A percentile compares a stretch with the other conserved stretches of the same genome.
Conservation (phyloP, 2,113 vertebrate genomes). For the Poicephalus meyeri region DNA sequence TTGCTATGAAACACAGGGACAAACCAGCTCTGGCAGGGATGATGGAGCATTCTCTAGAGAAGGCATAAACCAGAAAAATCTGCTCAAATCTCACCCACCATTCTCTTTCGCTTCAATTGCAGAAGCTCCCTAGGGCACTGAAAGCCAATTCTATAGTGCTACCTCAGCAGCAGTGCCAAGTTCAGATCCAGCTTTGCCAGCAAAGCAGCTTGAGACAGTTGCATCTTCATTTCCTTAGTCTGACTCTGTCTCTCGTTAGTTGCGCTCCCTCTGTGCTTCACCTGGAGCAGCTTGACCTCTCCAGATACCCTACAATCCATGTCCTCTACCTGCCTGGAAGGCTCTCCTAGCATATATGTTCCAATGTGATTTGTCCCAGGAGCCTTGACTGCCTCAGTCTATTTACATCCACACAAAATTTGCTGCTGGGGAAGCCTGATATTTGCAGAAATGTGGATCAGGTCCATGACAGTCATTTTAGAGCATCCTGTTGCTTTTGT, state of each 20-base stretch:
- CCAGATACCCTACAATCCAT: neutral
- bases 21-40: constrained; percentile 12
- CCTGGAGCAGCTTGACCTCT: neutral
- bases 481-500: neutral
- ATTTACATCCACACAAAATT: neutral
- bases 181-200: constrained; percentile 28
- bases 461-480: neutral
- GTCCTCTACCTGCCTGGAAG: neutral
- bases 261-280: neutral
- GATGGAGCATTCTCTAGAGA: constrained; percentile 24
- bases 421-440: neutral
- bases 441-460: neutral
- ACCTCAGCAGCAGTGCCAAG: constrained; percentile 29
- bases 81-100: neutral
- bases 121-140: constrained; percentile 23
- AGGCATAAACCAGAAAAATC: constrained; percentile 37
- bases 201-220: constrained; percentile 48
- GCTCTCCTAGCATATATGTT: neutral
- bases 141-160: neutral
- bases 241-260: neutral
- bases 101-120: neutral
- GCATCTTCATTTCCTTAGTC: neutral
- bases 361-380: neutral
- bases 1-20: neutral
- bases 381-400: neutral